A percentile compares a stretch with the other conserved stretches of the same genome.
Conservation (phyloP, 23 tunicate genomes). For the Aplidium turbinatum region DNA sequence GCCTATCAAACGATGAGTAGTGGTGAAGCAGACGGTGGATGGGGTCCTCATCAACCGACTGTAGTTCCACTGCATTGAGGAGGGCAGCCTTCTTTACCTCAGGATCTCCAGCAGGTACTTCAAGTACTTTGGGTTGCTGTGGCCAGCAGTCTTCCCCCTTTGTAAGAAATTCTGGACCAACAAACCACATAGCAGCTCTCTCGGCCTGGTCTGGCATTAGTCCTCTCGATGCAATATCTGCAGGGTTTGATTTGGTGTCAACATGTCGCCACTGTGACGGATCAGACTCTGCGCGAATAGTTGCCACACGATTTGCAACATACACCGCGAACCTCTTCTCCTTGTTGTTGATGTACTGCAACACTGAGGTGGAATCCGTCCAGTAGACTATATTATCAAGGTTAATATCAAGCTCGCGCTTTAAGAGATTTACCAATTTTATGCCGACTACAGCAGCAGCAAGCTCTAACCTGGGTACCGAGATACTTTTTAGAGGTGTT, state of each 20-base stretch:
- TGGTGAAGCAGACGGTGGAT: too few species aligned
- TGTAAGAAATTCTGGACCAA: too few species aligned
- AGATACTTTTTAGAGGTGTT: slow-evolving; percentile 3
- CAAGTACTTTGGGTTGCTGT: too few species aligned
- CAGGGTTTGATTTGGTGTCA: slow-evolving; percentile 21
- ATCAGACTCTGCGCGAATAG: background rate
- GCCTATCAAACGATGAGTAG: too few species aligned
- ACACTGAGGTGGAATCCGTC: slow-evolving; percentile 38
- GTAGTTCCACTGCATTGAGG: too few species aligned
- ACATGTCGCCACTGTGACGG: slow-evolving; percentile 32
- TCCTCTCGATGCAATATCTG: slow-evolving; percentile 5
- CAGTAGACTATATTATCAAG: background rate
- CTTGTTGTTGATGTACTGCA: slow-evolving; percentile 14
- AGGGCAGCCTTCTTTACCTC: too few species aligned
- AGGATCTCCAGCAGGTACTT: too few species aligned
- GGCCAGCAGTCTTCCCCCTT: too few species aligned
- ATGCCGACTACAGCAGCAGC: slow-evolving; percentile 32
- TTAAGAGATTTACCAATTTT: background rate
- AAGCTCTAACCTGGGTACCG: slow-evolving; percentile 29
- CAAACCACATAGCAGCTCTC: slow-evolving; percentile 8
- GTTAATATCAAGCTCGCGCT: background rate
- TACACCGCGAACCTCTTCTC: slow-evolving; percentile 12
- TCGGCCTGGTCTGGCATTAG: background rate
- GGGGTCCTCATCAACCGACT: too few species aligned
- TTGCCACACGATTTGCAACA: slow-evolving; percentile 34